A percentile compares a stretch with the other conserved stretches of the same genome.
These are phyloP conservation scores for Dascillus cervinus DNA, from an alignment of 2,888 invertebrate species.

Conservation along the genomic window DNA sequence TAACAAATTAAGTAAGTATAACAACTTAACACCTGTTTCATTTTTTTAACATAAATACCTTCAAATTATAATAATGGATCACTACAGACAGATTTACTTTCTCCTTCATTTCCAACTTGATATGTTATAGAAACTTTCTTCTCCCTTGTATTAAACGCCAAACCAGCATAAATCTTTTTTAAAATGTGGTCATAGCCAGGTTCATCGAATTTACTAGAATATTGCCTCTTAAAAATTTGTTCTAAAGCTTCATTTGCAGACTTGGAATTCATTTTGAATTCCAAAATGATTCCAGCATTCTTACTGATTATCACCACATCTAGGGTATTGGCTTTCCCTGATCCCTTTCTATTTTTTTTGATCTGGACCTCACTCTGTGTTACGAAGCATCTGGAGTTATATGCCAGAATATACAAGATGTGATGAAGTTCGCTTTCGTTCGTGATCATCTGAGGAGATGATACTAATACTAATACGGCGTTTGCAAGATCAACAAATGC, in stretches of 20 bases:
- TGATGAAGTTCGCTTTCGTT: constrained; percentile 1
- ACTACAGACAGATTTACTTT: constrained; percentile 7
- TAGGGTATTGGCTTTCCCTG: constrained; percentile 6
- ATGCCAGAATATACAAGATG: constrained; percentile 3
- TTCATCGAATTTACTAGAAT: constrained; percentile 8
- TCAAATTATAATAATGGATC: constrained; percentile 8
- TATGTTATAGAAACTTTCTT: constrained; percentile 6
- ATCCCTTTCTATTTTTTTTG: no score
- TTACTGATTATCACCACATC: constrained; percentile 7
- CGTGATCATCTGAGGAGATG: not conserved
- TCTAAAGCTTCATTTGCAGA: constrained; percentile 7
- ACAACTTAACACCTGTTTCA: constrained; percentile 8
- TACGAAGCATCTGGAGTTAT: constrained; percentile 2
- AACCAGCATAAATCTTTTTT: constrained; percentile 6
- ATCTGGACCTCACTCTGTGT: constrained; percentile 2
- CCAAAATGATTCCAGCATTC: constrained; percentile 7
- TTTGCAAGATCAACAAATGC: constrained; percentile 3
- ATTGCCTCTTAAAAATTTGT: constrained; percentile 6
- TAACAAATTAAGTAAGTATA: constrained; percentile 6
- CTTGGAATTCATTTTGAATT: constrained; percentile 7
- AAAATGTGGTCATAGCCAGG: constrained; percentile 5
- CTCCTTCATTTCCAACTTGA: constrained; percentile 7
- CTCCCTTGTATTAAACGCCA: constrained; percentile 5
- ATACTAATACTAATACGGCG: constrained; percentile 1
- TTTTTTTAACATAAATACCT: constrained; percentile 9